A percentile compares a stretch with the other conserved stretches of the same genome.
Evolutionary conservation across 2,113 vertebrate genomes (phyloP).

Genomic region (Trachemys scripta): DNA sequence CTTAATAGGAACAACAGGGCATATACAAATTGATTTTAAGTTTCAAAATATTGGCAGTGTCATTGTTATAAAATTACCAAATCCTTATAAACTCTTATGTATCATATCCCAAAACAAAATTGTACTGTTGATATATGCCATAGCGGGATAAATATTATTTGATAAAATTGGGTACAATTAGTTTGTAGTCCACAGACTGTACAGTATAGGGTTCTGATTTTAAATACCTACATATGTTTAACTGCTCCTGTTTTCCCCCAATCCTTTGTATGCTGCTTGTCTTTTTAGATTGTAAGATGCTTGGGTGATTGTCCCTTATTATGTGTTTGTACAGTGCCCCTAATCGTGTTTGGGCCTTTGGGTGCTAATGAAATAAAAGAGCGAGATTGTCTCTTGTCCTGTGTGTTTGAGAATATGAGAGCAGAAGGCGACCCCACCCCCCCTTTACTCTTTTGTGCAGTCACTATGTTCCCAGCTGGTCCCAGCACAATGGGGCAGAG

Average conservation of each 20-base stretch:
- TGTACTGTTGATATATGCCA: neutral
- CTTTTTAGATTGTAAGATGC: neutral
- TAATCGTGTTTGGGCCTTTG: neutral
- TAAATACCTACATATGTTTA: neutral
- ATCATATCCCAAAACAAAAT: neutral
- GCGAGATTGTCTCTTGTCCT: neutral
- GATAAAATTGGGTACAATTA: neutral
- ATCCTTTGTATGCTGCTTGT: neutral
- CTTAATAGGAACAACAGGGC: neutral
- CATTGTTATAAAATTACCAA: neutral
- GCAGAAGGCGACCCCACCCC: neutral
- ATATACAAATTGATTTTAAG: neutral
- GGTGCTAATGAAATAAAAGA: neutral
- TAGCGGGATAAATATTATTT: neutral
- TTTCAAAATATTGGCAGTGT: neutral
- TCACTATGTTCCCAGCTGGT: neutral
- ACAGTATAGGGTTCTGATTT: constrained; percentile 3
- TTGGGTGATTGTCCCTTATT: neutral
- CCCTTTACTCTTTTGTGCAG: neutral
- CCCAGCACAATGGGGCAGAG: neutral
- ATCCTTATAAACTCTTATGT: neutral
- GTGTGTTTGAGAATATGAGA: neutral
- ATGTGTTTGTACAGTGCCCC: too few species aligned
- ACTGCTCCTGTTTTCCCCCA: neutral
- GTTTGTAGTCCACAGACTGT: neutral